These are phyloP conservation scores for Drosophila ustulata DNA, from an alignment of 2,888 invertebrate genomes.

Conservation along the genomic window DNA sequence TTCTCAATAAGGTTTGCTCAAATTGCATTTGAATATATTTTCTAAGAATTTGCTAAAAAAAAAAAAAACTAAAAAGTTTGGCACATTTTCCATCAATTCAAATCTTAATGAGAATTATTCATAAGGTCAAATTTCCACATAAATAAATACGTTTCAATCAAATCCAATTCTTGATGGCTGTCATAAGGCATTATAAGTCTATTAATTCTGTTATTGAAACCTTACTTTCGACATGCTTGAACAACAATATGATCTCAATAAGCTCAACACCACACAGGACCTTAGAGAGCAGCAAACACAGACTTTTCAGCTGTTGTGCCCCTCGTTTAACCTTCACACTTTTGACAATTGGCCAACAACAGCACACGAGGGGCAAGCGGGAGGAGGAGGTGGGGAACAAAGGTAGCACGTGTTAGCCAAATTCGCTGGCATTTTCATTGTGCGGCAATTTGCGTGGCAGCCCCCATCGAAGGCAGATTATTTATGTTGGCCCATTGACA, in stretches of 20 bases:
- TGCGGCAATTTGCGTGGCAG: constrained; percentile 55
- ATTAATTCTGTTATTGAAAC: constrained; percentile 8
- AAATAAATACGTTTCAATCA: neutral
- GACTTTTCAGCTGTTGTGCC: constrained; percentile 15
- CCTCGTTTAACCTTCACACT: constrained; percentile 61
- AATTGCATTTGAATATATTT: too few relatives aligned
- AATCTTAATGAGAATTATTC: neutral
- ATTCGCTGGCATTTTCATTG: constrained; percentile 50
- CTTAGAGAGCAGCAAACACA: neutral
- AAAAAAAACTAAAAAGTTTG: too few relatives aligned
- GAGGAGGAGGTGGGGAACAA: constrained; percentile 7
- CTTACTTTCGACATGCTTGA: neutral
- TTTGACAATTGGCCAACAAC: constrained; percentile 46
- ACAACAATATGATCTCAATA: constrained; percentile 13
- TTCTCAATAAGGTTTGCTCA: too few relatives aligned
- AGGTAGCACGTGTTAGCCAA: constrained; percentile 26
- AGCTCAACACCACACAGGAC: neutral
- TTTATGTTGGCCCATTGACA: constrained; percentile 60
- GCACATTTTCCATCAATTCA: too few relatives aligned
- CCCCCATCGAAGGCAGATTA: constrained; percentile 43
- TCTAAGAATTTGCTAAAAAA: too few relatives aligned
- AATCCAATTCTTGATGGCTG: neutral
- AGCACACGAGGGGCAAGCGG: neutral
- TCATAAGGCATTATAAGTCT: neutral
- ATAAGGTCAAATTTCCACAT: neutral